Conservation (phyloP, 2,888 invertebrate genomes). For the Leptopterna dolabrata region DNA sequence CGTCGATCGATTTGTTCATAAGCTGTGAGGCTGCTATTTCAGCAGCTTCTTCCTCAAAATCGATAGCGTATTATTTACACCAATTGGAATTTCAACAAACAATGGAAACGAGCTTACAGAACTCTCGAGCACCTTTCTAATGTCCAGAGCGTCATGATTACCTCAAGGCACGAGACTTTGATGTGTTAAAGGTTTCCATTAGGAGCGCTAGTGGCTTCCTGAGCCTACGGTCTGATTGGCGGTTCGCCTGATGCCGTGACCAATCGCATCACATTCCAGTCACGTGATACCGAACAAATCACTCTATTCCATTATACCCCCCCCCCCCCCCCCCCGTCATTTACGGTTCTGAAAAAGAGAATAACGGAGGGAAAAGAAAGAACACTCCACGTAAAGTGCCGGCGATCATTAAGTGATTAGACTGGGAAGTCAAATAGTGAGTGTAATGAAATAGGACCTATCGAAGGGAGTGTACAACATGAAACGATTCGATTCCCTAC, state of each 20-base stretch:
- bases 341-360: neutral
- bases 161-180: neutral
- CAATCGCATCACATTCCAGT: constrained; percentile 39
- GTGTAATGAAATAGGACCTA: neutral
- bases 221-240: constrained; percentile 35
- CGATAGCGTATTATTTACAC: no score
- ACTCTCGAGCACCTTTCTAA: neutral
- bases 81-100: no score
- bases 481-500: neutral
- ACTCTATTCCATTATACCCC: constrained; percentile 37
- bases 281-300: constrained; percentile 50
- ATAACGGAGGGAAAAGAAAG: neutral
- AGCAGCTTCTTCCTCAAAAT: no score
- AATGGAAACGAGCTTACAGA: neutral
- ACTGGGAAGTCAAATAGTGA: constrained; percentile 12
- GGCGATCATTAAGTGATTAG: neutral
- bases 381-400: neutral
- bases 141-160: neutral
- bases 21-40: no score
- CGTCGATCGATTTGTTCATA: no score
- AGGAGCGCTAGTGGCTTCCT: constrained; percentile 31
- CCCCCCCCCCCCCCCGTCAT: neutral
- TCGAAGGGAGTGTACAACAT: neutral
- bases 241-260: constrained; percentile 51
- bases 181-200: constrained; percentile 28